Evolutionary conservation across 1,140 invertebrate species (phyloP), one percentile per base, ranked within the genome.

Genomic region (Hirudo medicinalis): DNA sequence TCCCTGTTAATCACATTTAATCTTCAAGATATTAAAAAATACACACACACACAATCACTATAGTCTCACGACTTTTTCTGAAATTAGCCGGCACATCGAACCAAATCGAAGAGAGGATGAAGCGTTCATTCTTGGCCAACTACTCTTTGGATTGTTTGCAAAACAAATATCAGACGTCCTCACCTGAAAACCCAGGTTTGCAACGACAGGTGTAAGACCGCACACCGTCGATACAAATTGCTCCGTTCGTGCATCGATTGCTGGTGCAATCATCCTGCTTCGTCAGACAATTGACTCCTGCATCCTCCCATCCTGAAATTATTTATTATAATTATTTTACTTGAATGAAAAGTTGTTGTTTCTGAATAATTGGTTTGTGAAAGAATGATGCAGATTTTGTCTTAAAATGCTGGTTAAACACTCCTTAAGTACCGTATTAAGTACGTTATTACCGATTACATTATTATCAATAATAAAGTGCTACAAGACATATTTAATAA

Each of bases 171-270:
- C 43, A 49, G 2, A 75, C 78, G 55, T 75, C 72, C 54, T 78
- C 78, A 63, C 76, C 75, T 69, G 78, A 49, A 55, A 72, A 74
- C 2, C 71, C 73, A 40, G 29, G 43, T n/a, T 36, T n/a, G 49
- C 73, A 74, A 20, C 13, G 19, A 70, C 73, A 74, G 8, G 36
- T 57, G 25, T 72, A 74, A 20, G 29, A 69, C 29, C 49, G 25
- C 25, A 72, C 22, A 17, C 68, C 32, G 71, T 80, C 76, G 5
- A 71, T 67, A 76, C 80, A 81, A 11, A 60, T 76, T 0, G 76
- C 78, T 11, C 74, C 68, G 69, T 81, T 79, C 20, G 66, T n/a
- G 76, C 80, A 81, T 0, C 77, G 76, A 5, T 71, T 71, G 19
- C 69, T 74, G 11, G 55, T 53, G 69, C 80, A 81, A 67, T 79